Evolutionary conservation across 2,797 vertebrate genomes (phyloP), one percentile per base, ranked within the genome.

Genomic region (Acridotheres tristis): DNA sequence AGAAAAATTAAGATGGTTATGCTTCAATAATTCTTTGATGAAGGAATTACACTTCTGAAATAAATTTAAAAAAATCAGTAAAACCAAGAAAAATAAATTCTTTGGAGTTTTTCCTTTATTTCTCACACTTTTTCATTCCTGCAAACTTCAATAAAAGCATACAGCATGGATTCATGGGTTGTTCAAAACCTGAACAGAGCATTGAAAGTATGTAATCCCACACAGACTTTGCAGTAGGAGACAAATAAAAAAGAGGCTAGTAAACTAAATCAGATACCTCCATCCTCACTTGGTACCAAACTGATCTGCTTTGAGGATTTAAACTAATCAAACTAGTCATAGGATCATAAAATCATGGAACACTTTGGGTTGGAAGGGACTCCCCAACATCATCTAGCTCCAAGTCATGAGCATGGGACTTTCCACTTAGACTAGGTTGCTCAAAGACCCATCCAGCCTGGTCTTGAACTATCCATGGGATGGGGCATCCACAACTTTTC

Each of bases 161-260:
- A 57, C 10, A 77, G 6, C 27, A 84, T 16, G 16, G 17, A 58
- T 43, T 65, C 22, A 9, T 42, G 32, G 22, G 11, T 23, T 82
- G 10, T 32, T 50, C 48, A 78, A 84, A 90, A 63, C 15, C 34
- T 34, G 21, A 81, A 75, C 8, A 17, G 5, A 89, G 2, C 22
- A 69, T 0, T 74, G 42, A 58, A 67, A 84, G 78, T 14, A 50
- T 9, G 13, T 48, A 71, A 42, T 38, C 34, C 5, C 51, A 4
- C 3, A 4, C 29, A 75, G 20, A 84, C 2, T 47, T 71, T 63
- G 4, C 22, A 20, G 10, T 43, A 25, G 30, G 36, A 71, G 34
- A 51, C 1, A 2, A 0, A 2, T 13, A 34, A 34, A 40, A 84
- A 59, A 23, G 7, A 5, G 11, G 7, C 43, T 25, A 55, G 2